These are phyloP conservation scores for Pseudomyrmex cubaensis DNA, from an alignment of 1,140 invertebrate species.

Conservation along the genomic window DNA sequence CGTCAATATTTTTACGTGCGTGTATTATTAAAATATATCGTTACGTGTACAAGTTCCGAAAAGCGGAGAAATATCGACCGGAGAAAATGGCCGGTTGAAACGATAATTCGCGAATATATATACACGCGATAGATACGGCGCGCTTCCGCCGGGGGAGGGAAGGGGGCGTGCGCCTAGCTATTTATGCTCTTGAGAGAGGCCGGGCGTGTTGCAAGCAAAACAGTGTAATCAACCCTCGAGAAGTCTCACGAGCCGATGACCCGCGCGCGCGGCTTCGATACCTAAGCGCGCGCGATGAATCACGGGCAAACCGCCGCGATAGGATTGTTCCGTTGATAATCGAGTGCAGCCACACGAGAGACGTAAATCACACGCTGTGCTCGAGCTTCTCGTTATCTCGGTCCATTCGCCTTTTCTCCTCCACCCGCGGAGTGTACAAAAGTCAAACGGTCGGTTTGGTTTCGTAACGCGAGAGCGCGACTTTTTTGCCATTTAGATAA, in stretches of 20 bases:
- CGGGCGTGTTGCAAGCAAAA: constrained; percentile 49
- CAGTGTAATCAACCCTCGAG: constrained; percentile 46
- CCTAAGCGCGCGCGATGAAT: constrained; percentile 60
- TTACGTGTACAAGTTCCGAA: not conserved
- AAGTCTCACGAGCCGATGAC: constrained; percentile 67
- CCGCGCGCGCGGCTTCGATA: not conserved
- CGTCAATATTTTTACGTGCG: no score
- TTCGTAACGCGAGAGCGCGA: not conserved
- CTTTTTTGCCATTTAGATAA: not conserved
- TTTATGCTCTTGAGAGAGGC: constrained; percentile 27
- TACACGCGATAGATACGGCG: no score
- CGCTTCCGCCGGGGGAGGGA: not conserved
- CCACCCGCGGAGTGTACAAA: not conserved
- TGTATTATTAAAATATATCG: no score
- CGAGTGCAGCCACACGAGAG: constrained; percentile 27
- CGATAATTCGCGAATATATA: constrained; percentile 11
- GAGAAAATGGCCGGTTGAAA: not conserved
- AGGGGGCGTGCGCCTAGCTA: constrained; percentile 14
- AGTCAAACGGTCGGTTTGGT: not conserved
- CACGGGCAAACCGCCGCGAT: constrained; percentile 39
- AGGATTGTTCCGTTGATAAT: constrained; percentile 57
- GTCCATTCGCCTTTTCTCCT: constrained; percentile 29
- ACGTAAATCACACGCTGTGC: constrained; percentile 29
- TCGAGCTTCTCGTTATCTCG: constrained; percentile 31
- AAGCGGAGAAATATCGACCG: not conserved